Percentiles rank a stretch among this genome's conserved stretches.
Conservation (phyloP, 2,888 invertebrate genomes). For the Dasypolia templi region DNA sequence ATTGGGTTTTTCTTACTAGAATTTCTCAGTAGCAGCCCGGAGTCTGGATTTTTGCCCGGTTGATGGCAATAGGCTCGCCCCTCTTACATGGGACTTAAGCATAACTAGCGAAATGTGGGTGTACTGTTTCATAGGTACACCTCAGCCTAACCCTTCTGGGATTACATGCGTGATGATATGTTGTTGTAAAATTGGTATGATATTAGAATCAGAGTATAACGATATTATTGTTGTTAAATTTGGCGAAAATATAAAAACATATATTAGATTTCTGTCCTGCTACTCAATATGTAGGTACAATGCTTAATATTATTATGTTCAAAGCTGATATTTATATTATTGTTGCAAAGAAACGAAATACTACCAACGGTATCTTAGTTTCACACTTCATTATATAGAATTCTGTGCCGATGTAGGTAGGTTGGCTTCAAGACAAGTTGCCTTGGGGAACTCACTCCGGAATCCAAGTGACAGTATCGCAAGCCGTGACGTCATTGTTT, state of each 20-base stretch:
- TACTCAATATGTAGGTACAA: not conserved
- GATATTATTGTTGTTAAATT: not conserved
- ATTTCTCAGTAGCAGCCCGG: too few species aligned
- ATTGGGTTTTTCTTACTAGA: too few species aligned
- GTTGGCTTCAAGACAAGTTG: constrained; percentile 67
- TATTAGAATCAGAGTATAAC: not conserved
- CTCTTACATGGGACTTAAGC: too few species aligned
- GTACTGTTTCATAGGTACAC: too few species aligned
- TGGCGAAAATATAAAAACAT: not conserved
- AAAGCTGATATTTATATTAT: not conserved
- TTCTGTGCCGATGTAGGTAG: constrained; percentile 25
- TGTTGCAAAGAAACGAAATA: not conserved
- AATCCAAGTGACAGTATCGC: constrained; percentile 81
- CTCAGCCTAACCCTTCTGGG: too few species aligned
- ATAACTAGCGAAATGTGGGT: too few species aligned
- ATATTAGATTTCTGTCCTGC: not conserved
- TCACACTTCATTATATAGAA: constrained; percentile 26
- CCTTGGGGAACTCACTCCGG: constrained; percentile 75
- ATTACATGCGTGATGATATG: too few species aligned
- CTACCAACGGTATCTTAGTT: not conserved
- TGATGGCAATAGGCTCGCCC: too few species aligned
- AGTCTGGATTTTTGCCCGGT: too few species aligned
- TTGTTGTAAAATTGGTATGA: not conserved
- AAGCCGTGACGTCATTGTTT: constrained; percentile 78
- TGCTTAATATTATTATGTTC: not conserved